A percentile compares a stretch with the other conserved stretches of the same genome.
phyloP scores from a whole-genome alignment of 2,797 vertebrate species.

The Semaprochilodus insignis region DNA sequence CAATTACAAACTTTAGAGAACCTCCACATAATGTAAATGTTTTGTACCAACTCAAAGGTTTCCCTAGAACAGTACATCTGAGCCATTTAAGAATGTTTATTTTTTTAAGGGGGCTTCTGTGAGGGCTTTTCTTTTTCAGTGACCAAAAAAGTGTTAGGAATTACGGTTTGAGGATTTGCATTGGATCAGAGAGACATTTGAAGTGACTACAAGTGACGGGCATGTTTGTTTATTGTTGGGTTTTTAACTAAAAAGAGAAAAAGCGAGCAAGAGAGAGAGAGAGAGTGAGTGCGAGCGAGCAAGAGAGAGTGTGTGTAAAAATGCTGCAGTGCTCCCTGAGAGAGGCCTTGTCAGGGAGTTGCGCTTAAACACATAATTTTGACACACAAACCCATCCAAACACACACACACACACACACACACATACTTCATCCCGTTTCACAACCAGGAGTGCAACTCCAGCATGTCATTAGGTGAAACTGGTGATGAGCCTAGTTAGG shows the following conservation, averaged over 20 bases:
- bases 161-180: background rate
- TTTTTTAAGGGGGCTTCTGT: background rate
- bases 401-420: constrained; percentile 4
- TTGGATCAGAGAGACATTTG: background rate
- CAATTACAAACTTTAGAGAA: too few species aligned
- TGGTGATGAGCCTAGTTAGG: background rate
- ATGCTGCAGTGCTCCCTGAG: constrained; percentile 41
- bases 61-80: background rate
- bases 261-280: background rate
- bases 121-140: background rate
- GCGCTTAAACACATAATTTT: background rate
- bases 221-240: background rate
- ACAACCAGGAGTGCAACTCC: background rate
- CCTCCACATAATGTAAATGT: background rate
- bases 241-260: constrained; percentile 21
- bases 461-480: background rate
- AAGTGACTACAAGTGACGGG: background rate
- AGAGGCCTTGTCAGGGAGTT: constrained; percentile 34
- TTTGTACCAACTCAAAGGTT: background rate
- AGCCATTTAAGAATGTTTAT: background rate
- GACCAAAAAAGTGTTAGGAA: background rate
- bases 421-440: constrained; percentile 3
- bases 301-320: constrained; percentile 10
- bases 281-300: background rate
- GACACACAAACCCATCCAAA: constrained; percentile 7